These are phyloP conservation scores for Trichomycterus rosablanca DNA, from an alignment of 2,113 vertebrate genomes.

Conservation along the genomic window DNA sequence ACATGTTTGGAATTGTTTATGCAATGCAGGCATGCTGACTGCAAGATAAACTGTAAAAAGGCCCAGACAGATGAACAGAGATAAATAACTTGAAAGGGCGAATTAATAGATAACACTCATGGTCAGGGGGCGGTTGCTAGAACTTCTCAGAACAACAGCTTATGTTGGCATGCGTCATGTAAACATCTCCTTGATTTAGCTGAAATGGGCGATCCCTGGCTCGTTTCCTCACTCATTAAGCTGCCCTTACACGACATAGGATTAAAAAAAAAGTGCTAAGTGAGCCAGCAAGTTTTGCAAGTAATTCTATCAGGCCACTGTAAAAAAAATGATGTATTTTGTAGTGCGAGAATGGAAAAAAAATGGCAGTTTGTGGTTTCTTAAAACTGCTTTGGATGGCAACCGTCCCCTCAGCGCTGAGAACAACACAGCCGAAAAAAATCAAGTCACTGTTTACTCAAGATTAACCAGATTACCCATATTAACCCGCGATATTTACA, in stretches of 20 bases:
- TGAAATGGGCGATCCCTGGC: constrained; percentile 30
- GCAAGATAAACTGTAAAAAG: constrained; percentile 58
- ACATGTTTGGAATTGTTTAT: constrained; percentile 60
- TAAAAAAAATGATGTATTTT: constrained; percentile 38
- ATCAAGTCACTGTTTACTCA: constrained; percentile 1
- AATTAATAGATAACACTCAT: too few species aligned
- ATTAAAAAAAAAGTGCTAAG: constrained; percentile 5
- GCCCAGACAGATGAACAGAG: constrained; percentile 46
- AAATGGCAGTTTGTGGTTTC: constrained; percentile 40
- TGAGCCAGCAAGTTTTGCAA: constrained; percentile 3
- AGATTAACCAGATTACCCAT: not conserved
- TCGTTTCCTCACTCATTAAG: constrained; percentile 23
- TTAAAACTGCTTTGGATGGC: constrained; percentile 14
- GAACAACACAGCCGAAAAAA: constrained; percentile 28
- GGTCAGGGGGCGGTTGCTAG: too few species aligned
- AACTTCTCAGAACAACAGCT: constrained; percentile 11
- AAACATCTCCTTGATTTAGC: constrained; percentile 40
- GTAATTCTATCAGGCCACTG: not conserved
- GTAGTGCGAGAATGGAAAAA: constrained; percentile 36
- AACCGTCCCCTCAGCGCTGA: constrained; percentile 19
- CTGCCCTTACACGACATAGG: constrained; percentile 28
- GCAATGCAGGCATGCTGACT: constrained; percentile 51
- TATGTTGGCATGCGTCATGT: constrained; percentile 28
- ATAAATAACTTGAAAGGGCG: constrained; percentile 36
- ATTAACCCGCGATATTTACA: not conserved